Evolutionary conservation across 2,888 invertebrate species (phyloP).

Genomic region (Pristionchus arcanus): DNA sequence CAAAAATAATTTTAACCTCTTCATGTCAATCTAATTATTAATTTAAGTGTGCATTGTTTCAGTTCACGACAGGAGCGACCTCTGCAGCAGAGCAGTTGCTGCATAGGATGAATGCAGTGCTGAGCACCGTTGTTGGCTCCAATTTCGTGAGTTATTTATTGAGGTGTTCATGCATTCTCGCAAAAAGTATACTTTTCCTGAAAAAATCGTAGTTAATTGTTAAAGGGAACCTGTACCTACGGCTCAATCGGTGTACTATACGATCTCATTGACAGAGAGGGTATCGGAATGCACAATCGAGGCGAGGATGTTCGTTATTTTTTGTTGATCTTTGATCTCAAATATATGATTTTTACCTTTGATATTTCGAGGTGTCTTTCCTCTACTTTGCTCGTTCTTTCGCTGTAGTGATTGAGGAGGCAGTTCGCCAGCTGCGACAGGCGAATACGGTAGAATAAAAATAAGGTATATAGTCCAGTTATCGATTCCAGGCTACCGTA

Average conservation of each 20-base stretch:
- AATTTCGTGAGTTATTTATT: background rate
- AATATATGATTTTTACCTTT: background rate
- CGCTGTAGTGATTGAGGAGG: constrained; percentile 2
- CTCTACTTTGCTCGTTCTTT: background rate
- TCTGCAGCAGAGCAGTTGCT: background rate
- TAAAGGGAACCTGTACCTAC: background rate
- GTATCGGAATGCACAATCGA: background rate
- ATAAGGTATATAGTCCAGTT: background rate
- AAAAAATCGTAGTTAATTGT: no score
- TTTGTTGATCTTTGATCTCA: background rate
- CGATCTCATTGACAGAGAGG: background rate
- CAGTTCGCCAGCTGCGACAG: background rate
- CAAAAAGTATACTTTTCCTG: no score
- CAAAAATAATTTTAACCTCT: no score
- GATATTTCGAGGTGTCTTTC: background rate
- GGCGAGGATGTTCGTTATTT: background rate
- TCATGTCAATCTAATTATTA: no score
- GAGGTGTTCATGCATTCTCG: no score
- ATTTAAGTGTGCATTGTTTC: background rate
- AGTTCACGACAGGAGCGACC: background rate
- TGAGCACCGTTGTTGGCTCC: background rate
- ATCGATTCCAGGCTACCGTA: background rate
- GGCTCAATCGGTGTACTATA: background rate
- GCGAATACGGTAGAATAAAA: background rate
- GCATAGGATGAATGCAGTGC: background rate